Base-by-base conservation (phyloP, 1,140 invertebrate species). In the Sarcophaga bullata region DNA sequence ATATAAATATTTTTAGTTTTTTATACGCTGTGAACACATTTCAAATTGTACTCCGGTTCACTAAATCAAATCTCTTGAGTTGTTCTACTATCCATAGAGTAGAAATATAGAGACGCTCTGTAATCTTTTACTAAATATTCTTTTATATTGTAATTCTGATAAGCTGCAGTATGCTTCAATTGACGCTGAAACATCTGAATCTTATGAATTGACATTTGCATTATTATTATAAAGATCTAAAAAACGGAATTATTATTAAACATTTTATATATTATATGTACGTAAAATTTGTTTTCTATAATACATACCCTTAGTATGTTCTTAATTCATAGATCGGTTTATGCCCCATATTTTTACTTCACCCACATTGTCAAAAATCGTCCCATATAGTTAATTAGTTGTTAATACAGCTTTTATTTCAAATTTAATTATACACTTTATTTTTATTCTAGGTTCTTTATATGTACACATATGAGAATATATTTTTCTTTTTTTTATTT, bases 111-210 rank as follows among this genome's bases (percentile, higher is more conserved):
- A 8, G 17, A 68, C 62, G 62, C 19, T 68, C 62, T 68, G 19
- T 25, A 19, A 68, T 25, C n/a, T 68, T 68, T 68, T 19, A 19
- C 10, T 7, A 68, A 68, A 68, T 68, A n/a, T 68, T 68, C 8
- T 25, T 68, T 68, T 19, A 19, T 68, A 25, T 68, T 68, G 62
- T 68, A 19, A n/a, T 19, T 19, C 19, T 68, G 62, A 68, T 68
- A 68, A 68, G 62, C 62, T 9, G 62, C 62, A 68, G n/a, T 19
- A 17, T 19, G 62, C n/a, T 68, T 25, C 62, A n/a, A 25, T 68
- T 19, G 62, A 25, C n/a, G 62, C 62, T 68, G n/a, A 68, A 68
- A 68, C 62, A 68, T 68, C 62, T 19, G 62, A 68, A 68, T 68
- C 62, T 17, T 68, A 68, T n/a, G n/a, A 19, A 68, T 68, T 68